phyloP scores from a whole-genome alignment of 1,140 invertebrate species.

The Branchinecta lindahli region DNA sequence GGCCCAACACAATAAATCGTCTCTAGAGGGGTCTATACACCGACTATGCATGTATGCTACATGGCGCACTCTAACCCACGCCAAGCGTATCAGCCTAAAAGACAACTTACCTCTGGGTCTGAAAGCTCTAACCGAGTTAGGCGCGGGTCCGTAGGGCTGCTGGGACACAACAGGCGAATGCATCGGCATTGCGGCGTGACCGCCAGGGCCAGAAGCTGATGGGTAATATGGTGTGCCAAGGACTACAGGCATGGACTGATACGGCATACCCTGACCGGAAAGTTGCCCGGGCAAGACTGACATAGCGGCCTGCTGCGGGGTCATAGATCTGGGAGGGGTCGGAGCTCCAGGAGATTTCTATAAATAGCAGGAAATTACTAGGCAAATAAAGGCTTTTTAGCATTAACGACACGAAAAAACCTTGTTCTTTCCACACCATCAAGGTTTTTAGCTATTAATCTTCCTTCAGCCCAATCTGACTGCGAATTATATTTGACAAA shows the following conservation, averaged over 20 bases:
- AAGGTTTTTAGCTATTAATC: too few species aligned
- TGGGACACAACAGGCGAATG: background rate
- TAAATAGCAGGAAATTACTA: background rate
- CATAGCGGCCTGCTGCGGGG: background rate
- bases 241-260: slow-evolving; percentile 1
- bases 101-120: background rate
- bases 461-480: too few species aligned
- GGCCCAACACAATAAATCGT: too few species aligned
- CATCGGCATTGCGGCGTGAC: background rate
- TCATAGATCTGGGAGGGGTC: background rate
- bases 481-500: too few species aligned
- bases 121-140: background rate
- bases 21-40: too few species aligned
- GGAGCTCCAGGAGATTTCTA: background rate
- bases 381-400: too few species aligned
- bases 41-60: too few species aligned
- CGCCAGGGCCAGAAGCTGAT: background rate
- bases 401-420: too few species aligned
- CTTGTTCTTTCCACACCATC: too few species aligned
- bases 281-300: background rate
- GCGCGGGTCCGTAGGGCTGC: background rate
- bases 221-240: slow-evolving; percentile 2
- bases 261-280: background rate
- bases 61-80: too few species aligned
- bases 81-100: background rate